Evolutionary conservation across 2,113 vertebrate genomes (phyloP).

Genomic region (Nothocercus nigrocapillus): DNA sequence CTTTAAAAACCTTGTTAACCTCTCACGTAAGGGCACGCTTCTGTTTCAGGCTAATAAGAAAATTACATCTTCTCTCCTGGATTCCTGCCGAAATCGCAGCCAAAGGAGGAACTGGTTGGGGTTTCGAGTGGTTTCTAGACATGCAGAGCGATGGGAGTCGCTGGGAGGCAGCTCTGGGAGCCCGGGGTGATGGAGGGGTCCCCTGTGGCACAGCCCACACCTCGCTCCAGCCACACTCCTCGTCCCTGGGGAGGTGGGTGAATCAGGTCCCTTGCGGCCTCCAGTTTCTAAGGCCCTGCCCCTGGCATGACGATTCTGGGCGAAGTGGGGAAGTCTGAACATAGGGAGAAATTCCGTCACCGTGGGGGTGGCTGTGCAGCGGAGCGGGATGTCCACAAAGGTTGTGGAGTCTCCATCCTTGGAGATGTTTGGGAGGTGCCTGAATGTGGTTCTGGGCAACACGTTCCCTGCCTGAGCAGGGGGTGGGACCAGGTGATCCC

Average conservation of each 20-base stretch:
- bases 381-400: too few relatives aligned
- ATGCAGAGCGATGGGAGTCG: neutral
- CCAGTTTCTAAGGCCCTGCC: neutral
- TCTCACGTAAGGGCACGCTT: neutral
- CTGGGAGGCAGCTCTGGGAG: neutral
- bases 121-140: neutral
- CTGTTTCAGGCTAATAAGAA: neutral
- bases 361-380: too few relatives aligned
- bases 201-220: neutral
- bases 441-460: too few relatives aligned
- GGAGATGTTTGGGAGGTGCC: too few relatives aligned
- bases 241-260: fast-evolving
- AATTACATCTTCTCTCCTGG: neutral
- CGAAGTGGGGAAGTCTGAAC: neutral
- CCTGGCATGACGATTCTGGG: neutral
- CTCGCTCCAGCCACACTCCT: neutral
- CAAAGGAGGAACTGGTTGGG: fast-evolving
- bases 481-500: too few relatives aligned
- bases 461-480: too few relatives aligned
- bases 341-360: too few relatives aligned
- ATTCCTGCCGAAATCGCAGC: neutral
- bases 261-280: neutral
- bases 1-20: neutral
- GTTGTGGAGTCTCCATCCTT: too few relatives aligned
- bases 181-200: neutral